Conservation (phyloP, 2,888 invertebrate species). For the Ichneumoninae sp. region DNA sequence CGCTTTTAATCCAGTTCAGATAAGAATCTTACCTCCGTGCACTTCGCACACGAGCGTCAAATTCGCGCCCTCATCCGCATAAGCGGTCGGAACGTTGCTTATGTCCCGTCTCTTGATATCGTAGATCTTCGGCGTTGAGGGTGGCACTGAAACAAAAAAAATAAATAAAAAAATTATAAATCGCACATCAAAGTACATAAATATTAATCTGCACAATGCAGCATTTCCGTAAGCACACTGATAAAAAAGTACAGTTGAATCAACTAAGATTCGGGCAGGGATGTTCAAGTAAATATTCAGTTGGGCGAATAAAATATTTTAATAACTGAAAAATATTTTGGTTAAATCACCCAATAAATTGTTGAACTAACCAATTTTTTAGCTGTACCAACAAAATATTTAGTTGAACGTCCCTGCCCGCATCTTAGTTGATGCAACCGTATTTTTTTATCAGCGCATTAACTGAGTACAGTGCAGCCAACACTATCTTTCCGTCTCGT, state of each 20-base stretch:
- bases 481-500: not conserved
- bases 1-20: not conserved
- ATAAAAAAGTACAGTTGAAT: too few species aligned
- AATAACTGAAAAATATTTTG: too few species aligned
- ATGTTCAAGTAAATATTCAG: too few species aligned
- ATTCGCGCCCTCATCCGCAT: constrained; percentile 92
- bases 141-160: constrained; percentile 89
- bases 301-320: too few species aligned
- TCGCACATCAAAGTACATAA: not conserved
- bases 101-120: constrained; percentile 92
- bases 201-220: not conserved
- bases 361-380: too few species aligned
- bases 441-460: not conserved
- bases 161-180: constrained; percentile 25
- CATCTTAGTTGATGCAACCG: too few species aligned
- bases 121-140: constrained; percentile 93
- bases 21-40: constrained; percentile 90
- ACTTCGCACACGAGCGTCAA: constrained; percentile 94
- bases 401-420: too few species aligned
- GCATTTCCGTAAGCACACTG: not conserved
- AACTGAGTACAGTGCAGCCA: not conserved
- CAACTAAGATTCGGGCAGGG: too few species aligned
- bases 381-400: too few species aligned
- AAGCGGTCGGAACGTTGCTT: constrained; percentile 92
- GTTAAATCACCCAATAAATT: too few species aligned